phyloP scores from a whole-genome alignment of 1,140 invertebrate genomes.

The Zaprionus kolodkinae region DNA sequence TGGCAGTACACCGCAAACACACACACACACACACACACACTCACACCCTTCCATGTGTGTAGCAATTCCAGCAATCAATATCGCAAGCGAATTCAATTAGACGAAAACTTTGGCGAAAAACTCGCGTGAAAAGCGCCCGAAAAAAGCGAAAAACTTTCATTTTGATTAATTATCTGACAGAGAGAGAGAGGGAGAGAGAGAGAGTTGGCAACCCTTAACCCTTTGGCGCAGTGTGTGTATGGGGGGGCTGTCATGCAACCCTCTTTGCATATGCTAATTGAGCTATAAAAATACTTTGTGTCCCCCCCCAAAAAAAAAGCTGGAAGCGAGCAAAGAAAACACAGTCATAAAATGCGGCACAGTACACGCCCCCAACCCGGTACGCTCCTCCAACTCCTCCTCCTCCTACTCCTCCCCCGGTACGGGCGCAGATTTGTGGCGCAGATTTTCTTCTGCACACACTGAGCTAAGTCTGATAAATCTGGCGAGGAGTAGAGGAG shows the following conservation, averaged over 20 bases:
- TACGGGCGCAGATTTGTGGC: slow-evolving; percentile 45
- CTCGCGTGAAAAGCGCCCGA: slow-evolving; percentile 3
- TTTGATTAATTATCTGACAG: slow-evolving; percentile 64
- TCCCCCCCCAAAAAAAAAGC: slow-evolving; percentile 22
- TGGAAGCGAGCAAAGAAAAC: slow-evolving; percentile 56
- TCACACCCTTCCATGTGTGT: slow-evolving; percentile 7
- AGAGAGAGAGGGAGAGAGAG: too few species aligned
- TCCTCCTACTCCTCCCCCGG: slow-evolving; percentile 1
- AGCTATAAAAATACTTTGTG: slow-evolving; percentile 82
- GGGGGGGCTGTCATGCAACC: slow-evolving; percentile 26
- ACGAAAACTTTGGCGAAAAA: background rate
- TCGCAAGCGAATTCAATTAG: slow-evolving; percentile 5
- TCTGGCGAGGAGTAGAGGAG: slow-evolving; percentile 10
- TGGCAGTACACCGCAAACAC: slow-evolving; percentile 57
- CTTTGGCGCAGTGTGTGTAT: background rate
- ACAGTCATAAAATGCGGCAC: slow-evolving; percentile 64
- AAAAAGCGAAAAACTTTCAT: slow-evolving; percentile 20
- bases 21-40: background rate
- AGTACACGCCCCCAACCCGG: background rate
- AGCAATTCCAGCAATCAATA: slow-evolving; percentile 21
- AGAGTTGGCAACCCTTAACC: slow-evolving; percentile 38
- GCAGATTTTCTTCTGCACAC: slow-evolving; percentile 61
- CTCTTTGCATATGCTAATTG: slow-evolving; percentile 75
- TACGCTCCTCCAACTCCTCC: background rate
- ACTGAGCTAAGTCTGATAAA: slow-evolving; percentile 72